Evolutionary conservation across 2,113 vertebrate species (phyloP), one percentile per base, ranked within the genome.

Genomic region (Mixornis gularis): DNA sequence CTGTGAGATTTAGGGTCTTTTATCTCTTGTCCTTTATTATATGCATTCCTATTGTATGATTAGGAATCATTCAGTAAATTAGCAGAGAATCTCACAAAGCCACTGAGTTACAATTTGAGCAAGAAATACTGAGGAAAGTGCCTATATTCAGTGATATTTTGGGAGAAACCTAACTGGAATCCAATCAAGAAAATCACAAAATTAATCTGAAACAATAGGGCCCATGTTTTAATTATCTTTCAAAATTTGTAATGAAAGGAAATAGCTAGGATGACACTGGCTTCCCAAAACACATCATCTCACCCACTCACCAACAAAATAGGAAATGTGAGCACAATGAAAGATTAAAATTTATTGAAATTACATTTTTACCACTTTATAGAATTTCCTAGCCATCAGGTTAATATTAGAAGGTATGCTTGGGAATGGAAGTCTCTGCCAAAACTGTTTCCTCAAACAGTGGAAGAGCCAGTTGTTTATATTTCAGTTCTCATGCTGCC

Each of bases 1-100:
- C 3, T 29, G 6, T 6, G 3, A 1, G 26, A 34, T 77, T 78
- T 36, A 27, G 1, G 2, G 0, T 1, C 64, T 70, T 60, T 79
- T 79, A 2, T 29, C n/a, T 59, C 7, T 87, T 52, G 2, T 38
- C 12, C 4, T 48, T 65, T 85, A 78, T 26, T 38, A 6, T 32
- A 59, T 25, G 6, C 3, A 19, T 70, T 60, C 17, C 11, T 38
- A 38, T 38, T 11, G 16, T 60, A 60, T 60, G 58, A 27, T 60
- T 38, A 27, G 16, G 24, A 87, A 56, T 72, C 2, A 34, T 60
- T 62, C 51, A 56, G 34, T 70, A 80, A 62, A 52, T 36, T 56
- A 49, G 9, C 20, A 56, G 24, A 53, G 17, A 77, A 25, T 78
- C 13, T 70, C 43, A 71, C 18, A 41, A 46, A 74, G 8, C 8